phyloP scores from a whole-genome alignment of 2,888 invertebrate species.

The Epinotia brunnichana region DNA sequence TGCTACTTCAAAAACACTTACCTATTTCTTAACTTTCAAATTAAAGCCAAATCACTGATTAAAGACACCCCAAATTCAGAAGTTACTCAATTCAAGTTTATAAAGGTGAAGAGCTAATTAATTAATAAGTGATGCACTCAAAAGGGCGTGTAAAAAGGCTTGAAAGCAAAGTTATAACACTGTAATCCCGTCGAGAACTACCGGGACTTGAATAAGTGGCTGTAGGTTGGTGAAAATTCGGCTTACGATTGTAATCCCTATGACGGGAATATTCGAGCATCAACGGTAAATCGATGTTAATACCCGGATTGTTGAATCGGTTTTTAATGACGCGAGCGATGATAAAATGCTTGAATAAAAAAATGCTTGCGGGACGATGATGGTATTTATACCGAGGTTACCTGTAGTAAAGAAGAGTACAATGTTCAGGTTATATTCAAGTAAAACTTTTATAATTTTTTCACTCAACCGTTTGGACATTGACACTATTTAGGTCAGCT shows the following conservation, averaged over 20 bases:
- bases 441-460: too few species aligned
- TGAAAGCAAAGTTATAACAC: constrained; percentile 66
- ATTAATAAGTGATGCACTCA: constrained; percentile 76
- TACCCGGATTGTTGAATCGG: constrained; percentile 51
- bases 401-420: too few species aligned
- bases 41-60: constrained; percentile 48
- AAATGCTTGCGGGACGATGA: neutral
- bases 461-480: too few species aligned
- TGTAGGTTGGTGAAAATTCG: constrained; percentile 63
- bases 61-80: constrained; percentile 53
- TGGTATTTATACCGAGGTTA: neutral
- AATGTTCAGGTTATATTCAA: too few species aligned
- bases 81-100: constrained; percentile 60
- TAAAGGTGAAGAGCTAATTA: constrained; percentile 67
- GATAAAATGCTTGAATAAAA: constrained; percentile 40
- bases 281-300: constrained; percentile 54
- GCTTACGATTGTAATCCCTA: constrained; percentile 68
- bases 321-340: constrained; percentile 58
- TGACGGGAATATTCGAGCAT: constrained; percentile 56
- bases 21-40: constrained; percentile 43
- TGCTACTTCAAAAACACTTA: constrained; percentile 37
- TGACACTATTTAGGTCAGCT: too few species aligned
- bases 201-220: constrained; percentile 62
- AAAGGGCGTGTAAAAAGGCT: constrained; percentile 69
- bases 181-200: constrained; percentile 65